Base-by-base conservation (phyloP, 2,888 invertebrate species). In the Zonitis immaculata region DNA sequence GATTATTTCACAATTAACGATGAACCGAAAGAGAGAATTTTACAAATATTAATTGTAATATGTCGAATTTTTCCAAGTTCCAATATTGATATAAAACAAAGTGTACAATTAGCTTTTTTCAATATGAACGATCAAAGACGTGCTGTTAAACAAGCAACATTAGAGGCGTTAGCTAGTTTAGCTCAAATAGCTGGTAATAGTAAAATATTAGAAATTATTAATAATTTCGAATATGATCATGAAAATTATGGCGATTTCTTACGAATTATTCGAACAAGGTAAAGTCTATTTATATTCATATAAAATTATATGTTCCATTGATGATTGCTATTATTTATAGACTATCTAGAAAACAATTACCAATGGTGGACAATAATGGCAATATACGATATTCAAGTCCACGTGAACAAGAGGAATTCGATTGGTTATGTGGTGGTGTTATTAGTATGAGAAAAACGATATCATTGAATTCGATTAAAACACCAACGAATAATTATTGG, bases 141-240 rank as follows among this genome's bases (percentile, higher is more conserved):
- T 71, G 84, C 83, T 65, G 94, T 87, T 58, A 84, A 83, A 66
- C 93, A 83, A 77, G 93, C 82, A 57, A 88, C 82, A 51, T 81
- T 93, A 49, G 92, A 93, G 72, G 85, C 88, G 27, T 76, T 91
- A 44, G 88, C 92, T 0, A 85, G 88, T 20, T 74, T 92, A 39
- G 88, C 88, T 2, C 89, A 90, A 74, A 82, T 88, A 50, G 78
- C 85, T 60, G 82, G 84, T 0, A 77, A 80, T 25, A 78, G 80
- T 0, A 82, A 85, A 1, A 84, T 89, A 12, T 68, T 88, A 46
- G 79, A 83, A 12, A 82, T 84, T 1, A 85, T 87, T 2, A 78
- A 82, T 39, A 75, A 80, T 45, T 54, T 42, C 52, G 62, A 20
- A 45, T 25, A 28, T 14, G 49, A 56, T 28, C 78, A 76, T 66